Conservation (phyloP, 2,113 vertebrate species). For the Oxygymnocypris stewartii region DNA sequence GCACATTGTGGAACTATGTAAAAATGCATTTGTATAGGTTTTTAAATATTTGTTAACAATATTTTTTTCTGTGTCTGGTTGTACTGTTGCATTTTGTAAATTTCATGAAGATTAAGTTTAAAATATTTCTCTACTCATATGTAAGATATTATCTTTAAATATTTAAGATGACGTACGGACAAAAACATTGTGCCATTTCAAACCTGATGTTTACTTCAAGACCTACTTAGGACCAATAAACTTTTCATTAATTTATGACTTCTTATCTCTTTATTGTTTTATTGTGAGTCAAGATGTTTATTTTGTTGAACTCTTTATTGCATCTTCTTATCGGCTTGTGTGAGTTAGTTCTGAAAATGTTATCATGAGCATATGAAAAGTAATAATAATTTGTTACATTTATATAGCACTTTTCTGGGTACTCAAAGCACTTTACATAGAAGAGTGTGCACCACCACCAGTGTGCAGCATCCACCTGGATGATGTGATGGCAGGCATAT, state of each 20-base stretch:
- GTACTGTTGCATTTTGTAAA: not conserved
- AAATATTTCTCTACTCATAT: not conserved
- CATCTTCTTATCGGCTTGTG: not conserved
- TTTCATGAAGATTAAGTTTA: not conserved
- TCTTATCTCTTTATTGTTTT: not conserved
- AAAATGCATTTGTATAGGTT: conserved; percentile 8
- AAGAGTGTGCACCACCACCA: too few relatives aligned
- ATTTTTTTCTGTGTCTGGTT: not conserved
- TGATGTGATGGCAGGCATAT: too few relatives aligned
- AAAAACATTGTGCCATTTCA: not conserved
- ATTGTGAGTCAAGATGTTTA: not conserved
- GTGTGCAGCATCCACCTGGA: too few relatives aligned
- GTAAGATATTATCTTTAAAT: conserved; percentile 34
- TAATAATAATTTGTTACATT: too few relatives aligned
- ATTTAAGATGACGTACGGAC: not conserved
- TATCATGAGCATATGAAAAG: not conserved
- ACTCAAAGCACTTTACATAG: too few relatives aligned
- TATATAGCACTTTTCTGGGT: too few relatives aligned
- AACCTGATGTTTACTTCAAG: not conserved
- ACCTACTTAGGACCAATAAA: not conserved
- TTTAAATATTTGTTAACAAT: conserved; percentile 21
- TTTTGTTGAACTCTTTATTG: not conserved
- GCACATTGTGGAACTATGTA: conserved; percentile 37
- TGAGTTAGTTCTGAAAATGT: not conserved
- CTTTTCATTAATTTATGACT: not conserved